Conservation (phyloP, 2,888 invertebrate genomes). For the Agriopis marginaria region DNA sequence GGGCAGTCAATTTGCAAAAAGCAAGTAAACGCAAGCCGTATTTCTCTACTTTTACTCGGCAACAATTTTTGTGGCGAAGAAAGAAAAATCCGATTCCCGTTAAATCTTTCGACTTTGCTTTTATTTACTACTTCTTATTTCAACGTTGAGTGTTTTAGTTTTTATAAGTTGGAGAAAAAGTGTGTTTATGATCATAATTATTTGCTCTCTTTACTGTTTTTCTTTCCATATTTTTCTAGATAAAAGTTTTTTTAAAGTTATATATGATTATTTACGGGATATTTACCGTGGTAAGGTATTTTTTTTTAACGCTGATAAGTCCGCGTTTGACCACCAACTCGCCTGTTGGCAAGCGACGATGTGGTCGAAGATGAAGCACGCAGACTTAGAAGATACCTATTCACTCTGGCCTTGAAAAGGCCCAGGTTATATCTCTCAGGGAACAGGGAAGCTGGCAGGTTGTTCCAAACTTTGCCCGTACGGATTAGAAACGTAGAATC, state of each 20-base stretch:
- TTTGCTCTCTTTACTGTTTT: neutral
- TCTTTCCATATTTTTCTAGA: constrained; percentile 1
- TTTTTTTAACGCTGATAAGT: too few relatives aligned
- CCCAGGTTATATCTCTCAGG: too few relatives aligned
- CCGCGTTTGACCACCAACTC: too few relatives aligned
- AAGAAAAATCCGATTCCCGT: constrained; percentile 22
- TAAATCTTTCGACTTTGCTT: constrained; percentile 14
- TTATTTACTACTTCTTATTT: constrained; percentile 20
- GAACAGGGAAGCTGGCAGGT: too few relatives aligned
- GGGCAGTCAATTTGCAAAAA: neutral
- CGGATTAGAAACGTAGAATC: too few relatives aligned
- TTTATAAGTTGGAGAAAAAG: constrained; percentile 5
- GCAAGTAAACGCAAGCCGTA: neutral
- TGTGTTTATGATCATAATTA: constrained; percentile 3
- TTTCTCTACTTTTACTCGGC: constrained; percentile 6
- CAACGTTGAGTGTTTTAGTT: constrained; percentile 13
- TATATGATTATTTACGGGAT: too few relatives aligned
- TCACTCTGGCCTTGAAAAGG: too few relatives aligned
- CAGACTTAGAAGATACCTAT: too few relatives aligned
- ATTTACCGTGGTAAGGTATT: too few relatives aligned
- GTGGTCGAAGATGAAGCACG: too few relatives aligned
- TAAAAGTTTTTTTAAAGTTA: neutral
- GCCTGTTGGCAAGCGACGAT: too few relatives aligned
- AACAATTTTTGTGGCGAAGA: constrained; percentile 17
- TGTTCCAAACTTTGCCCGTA: too few relatives aligned